phyloP scores from a whole-genome alignment of 2,113 vertebrate species.

The Peromyscus leucopus region DNA sequence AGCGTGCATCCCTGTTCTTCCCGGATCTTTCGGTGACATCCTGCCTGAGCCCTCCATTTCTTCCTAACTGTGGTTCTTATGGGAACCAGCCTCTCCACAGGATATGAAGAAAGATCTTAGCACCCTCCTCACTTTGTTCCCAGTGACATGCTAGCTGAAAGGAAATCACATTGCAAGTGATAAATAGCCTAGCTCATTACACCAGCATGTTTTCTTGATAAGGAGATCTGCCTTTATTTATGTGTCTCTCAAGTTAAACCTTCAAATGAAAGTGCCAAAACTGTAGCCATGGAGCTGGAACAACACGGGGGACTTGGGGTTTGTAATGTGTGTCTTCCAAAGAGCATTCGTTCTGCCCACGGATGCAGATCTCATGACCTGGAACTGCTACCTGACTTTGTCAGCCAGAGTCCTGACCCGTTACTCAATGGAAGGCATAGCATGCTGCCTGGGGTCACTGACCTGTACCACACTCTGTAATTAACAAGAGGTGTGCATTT shows the following conservation, averaged over 20 bases:
- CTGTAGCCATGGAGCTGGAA: rapidly evolving
- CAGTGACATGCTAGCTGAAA: conserved; percentile 75
- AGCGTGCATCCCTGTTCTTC: not conserved
- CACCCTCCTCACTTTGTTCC: conserved; percentile 76
- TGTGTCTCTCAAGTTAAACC: not conserved
- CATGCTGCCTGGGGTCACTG: not conserved
- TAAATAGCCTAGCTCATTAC: conserved; percentile 71
- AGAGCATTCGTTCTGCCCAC: not conserved
- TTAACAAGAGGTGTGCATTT: not conserved
- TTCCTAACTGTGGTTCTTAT: conserved; percentile 62
- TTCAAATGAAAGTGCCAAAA: not conserved
- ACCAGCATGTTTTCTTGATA: not conserved
- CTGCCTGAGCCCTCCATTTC: conserved; percentile 54
- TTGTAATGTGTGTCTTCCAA: not conserved
- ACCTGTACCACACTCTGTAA: not conserved
- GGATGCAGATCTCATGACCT: not conserved
- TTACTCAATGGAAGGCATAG: not conserved
- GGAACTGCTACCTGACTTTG: not conserved
- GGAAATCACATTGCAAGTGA: conserved; percentile 81
- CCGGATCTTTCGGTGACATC: conserved; percentile 76
- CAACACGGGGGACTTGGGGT: not conserved
- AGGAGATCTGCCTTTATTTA: conserved; percentile 46
- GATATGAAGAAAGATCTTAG: conserved; percentile 80
- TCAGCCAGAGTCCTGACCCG: not conserved
- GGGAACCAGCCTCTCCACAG: conserved; percentile 76